phyloP scores from a whole-genome alignment of 2,888 invertebrate species.

The Erebia aethiops region DNA sequence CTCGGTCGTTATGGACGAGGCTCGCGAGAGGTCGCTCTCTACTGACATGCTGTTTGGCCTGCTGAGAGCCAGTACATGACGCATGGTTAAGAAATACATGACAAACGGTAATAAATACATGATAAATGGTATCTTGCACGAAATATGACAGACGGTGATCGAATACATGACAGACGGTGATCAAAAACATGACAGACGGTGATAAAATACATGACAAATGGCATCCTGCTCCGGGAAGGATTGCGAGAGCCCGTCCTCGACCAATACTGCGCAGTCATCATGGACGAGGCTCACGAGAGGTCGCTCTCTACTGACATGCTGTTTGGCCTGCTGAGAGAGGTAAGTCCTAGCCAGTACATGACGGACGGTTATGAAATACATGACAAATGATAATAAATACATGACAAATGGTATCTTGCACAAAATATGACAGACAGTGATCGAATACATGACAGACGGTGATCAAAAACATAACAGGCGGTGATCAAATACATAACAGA shows the following conservation, averaged over 20 bases:
- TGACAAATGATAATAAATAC: background rate
- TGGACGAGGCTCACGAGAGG: slow-evolving; percentile 99
- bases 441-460: no score
- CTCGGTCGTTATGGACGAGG: slow-evolving; percentile 99
- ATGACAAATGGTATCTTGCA: background rate
- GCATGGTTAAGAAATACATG: slow-evolving; percentile 84
- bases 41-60: slow-evolving; percentile 99
- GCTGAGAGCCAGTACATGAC: slow-evolving; percentile 98
- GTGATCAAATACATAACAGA: no score
- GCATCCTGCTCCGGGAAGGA: slow-evolving; percentile 97
- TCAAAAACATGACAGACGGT: slow-evolving; percentile 87
- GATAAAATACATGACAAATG: slow-evolving; percentile 99
- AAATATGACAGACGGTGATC: slow-evolving; percentile 94
- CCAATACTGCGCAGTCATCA: slow-evolving; percentile 98
- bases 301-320: slow-evolving; percentile 99
- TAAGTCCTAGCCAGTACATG: slow-evolving; percentile 98
- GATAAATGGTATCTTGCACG: slow-evolving; percentile 92
- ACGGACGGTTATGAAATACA: slow-evolving; percentile 89
- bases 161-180: slow-evolving; percentile 99
- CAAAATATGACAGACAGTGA: no score
- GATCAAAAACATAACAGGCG: no score
- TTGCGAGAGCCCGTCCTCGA: slow-evolving; percentile 97
- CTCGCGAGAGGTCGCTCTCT: slow-evolving; percentile 98
- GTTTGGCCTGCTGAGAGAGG: slow-evolving; percentile 96
- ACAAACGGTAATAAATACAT: slow-evolving; percentile 83